Evolutionary conservation across 2,113 vertebrate genomes (phyloP).

Genomic region (Xenopus tropicalis): DNA sequence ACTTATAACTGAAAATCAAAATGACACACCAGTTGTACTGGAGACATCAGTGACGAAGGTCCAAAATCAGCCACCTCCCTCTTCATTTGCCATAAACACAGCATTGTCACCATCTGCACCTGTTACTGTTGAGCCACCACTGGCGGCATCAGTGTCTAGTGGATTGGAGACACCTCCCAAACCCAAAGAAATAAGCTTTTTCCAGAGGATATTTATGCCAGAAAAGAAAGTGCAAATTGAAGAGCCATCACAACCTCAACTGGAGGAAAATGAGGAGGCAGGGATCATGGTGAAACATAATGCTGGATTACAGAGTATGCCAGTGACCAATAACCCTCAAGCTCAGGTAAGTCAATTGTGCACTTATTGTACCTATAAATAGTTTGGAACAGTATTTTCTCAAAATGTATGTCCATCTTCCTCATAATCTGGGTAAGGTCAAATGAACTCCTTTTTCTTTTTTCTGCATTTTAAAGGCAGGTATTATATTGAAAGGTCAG

Average conservation of each 20-base stretch:
- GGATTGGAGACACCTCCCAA: constrained; percentile 27
- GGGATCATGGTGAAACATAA: background rate
- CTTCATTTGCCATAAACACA: background rate
- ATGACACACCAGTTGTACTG: constrained; percentile 32
- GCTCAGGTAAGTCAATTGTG: constrained; percentile 57
- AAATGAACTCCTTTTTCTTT: too few species aligned
- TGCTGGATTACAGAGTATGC: constrained; percentile 29
- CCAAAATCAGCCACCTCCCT: constrained; percentile 7
- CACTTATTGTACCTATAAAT: too few species aligned
- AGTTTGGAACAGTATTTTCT: too few species aligned
- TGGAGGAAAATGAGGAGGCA: background rate
- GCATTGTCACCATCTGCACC: background rate
- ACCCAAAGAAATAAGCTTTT: constrained; percentile 55
- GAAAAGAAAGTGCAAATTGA: constrained; percentile 50
- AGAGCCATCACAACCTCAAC: constrained; percentile 15
- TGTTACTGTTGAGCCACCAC: background rate
- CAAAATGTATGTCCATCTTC: too few species aligned
- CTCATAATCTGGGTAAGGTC: too few species aligned
- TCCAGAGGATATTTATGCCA: constrained; percentile 73
- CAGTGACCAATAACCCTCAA: background rate
- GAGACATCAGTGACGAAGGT: constrained; percentile 34
- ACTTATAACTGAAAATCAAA: constrained; percentile 49
- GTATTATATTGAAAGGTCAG: too few species aligned
- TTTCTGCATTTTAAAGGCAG: too few species aligned
- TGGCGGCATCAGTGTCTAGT: background rate